Evolutionary conservation across 2,888 invertebrate species (phyloP).

Genomic region (Mactromeris polynyma): DNA sequence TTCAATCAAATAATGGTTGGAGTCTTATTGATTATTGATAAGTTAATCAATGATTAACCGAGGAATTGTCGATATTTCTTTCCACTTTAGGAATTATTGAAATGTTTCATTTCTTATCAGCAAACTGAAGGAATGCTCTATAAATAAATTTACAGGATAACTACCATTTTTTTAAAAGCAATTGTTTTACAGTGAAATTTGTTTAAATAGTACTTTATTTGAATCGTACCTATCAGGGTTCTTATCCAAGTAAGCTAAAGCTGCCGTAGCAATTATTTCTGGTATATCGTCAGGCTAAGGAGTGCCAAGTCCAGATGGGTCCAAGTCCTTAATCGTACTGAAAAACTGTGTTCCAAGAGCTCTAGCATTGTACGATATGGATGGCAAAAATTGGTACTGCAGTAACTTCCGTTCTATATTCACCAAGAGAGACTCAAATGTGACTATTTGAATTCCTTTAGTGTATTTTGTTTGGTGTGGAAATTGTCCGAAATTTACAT

Average conservation of each 20-base stretch:
- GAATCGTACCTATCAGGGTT: slow-evolving; percentile 13
- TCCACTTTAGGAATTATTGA: no score
- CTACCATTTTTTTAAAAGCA: no score
- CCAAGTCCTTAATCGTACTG: slow-evolving; percentile 38
- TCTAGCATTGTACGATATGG: slow-evolving; percentile 24
- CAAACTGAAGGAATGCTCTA: no score
- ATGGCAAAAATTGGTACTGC: not conserved
- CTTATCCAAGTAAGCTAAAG: slow-evolving; percentile 25
- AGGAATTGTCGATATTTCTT: no score
- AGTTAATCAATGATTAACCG: no score
- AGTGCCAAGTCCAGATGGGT: slow-evolving; percentile 45
- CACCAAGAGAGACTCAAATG: slow-evolving; percentile 42
- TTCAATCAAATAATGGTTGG: no score
- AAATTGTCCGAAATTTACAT: slow-evolving; percentile 27
- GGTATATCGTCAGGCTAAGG: slow-evolving; percentile 47
- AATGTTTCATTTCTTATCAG: no score
- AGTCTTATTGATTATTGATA: no score
- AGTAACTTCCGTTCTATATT: slow-evolving; percentile 48
- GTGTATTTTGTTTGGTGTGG: slow-evolving; percentile 40
- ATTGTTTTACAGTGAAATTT: no score
- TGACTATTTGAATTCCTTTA: slow-evolving; percentile 39
- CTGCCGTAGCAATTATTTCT: slow-evolving; percentile 10
- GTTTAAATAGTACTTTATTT: no score
- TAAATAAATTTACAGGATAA: no score
- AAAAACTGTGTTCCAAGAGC: slow-evolving; percentile 49